Evolutionary conservation across 2,888 invertebrate genomes (phyloP).

Genomic region (Papilio demoleus): DNA sequence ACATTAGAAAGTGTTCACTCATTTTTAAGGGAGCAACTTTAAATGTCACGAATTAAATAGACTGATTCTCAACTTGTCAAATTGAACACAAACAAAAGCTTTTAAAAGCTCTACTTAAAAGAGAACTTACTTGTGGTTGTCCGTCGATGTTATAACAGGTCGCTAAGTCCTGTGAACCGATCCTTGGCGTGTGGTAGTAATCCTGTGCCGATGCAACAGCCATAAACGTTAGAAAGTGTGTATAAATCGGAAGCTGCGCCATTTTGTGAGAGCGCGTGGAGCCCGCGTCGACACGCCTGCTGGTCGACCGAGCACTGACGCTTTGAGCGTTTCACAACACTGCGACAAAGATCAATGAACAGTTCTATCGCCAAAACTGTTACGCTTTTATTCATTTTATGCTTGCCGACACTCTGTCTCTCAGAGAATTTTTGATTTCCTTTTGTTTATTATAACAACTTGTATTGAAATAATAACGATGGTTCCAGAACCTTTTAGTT

Average conservation of each 20-base stretch:
- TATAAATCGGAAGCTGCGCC: slow-evolving; percentile 64
- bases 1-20: slow-evolving; percentile 40
- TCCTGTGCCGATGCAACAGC: slow-evolving; percentile 64
- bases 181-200: slow-evolving; percentile 66
- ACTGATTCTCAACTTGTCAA: slow-evolving; percentile 50
- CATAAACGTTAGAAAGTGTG: slow-evolving; percentile 62
- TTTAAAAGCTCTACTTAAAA: slow-evolving; percentile 52
- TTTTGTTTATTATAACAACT: neutral
- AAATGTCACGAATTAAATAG: slow-evolving; percentile 43
- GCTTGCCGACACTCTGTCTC: slow-evolving; percentile 12
- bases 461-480: neutral
- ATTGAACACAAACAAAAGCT: slow-evolving; percentile 56
- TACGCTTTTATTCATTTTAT: slow-evolving; percentile 5
- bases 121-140: slow-evolving; percentile 70
- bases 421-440: slow-evolving; percentile 18
- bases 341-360: slow-evolving; percentile 60
- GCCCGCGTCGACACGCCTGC: slow-evolving; percentile 66
- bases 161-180: slow-evolving; percentile 69
- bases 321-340: slow-evolving; percentile 73
- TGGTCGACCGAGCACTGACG: slow-evolving; percentile 75
- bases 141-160: slow-evolving; percentile 74
- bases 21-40: slow-evolving; percentile 44
- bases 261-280: slow-evolving; percentile 67
- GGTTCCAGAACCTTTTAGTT: neutral
- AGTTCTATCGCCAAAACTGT: slow-evolving; percentile 19